Evolutionary conservation across 2,797 vertebrate genomes (phyloP).

Genomic region (Sebastes vulpes): DNA sequence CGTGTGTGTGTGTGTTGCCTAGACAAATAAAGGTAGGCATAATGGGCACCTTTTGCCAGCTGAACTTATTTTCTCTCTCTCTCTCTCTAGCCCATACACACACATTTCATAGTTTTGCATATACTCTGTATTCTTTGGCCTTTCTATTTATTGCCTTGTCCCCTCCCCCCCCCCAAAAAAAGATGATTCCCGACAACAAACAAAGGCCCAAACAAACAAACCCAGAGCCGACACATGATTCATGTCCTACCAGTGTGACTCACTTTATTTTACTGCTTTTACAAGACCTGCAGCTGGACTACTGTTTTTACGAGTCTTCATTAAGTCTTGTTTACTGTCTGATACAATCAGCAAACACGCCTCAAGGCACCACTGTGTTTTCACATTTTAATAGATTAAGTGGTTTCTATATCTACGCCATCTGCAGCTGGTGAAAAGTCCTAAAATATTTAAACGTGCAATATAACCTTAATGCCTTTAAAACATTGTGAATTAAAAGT

Average conservation of each 20-base stretch:
- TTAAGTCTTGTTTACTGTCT: conserved; percentile 3
- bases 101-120: background rate
- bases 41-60: conserved; percentile 44
- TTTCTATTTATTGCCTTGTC: conserved; percentile 16
- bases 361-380: background rate
- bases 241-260: conserved; percentile 27
- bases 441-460: background rate
- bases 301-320: conserved; percentile 27
- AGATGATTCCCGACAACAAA: background rate
- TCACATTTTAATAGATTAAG: background rate
- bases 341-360: conserved; percentile 3
- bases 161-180: background rate
- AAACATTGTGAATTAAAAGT: background rate
- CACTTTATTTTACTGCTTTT: conserved; percentile 16
- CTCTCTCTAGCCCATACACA: background rate
- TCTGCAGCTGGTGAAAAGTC: background rate
- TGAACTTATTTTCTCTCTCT: conserved; percentile 5
- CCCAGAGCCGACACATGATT: conserved; percentile 19
- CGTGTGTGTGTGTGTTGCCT: conserved; percentile 14
- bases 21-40: conserved; percentile 51
- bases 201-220: conserved; percentile 20
- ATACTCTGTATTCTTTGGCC: conserved; percentile 11
- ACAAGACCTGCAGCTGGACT: conserved; percentile 7
- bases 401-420: background rate
- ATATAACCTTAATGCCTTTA: background rate